A percentile compares a stretch with the other conserved stretches of the same genome.
Evolutionary conservation across 1,140 invertebrate species (phyloP).

Genomic region (Brachionus rotundiformis): DNA sequence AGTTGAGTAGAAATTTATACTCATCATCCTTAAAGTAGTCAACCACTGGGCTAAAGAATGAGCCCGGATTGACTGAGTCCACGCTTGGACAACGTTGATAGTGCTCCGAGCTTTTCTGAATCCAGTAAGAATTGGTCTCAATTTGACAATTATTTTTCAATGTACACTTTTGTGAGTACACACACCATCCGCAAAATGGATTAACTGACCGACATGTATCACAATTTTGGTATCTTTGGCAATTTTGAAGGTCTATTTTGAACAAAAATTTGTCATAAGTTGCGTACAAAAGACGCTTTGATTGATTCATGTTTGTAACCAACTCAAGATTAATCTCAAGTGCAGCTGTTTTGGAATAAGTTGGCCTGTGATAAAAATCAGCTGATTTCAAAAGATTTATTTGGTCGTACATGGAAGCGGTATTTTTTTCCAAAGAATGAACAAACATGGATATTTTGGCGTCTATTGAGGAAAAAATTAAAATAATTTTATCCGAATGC

Average conservation of each 20-base stretch:
- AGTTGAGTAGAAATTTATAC: conserved; percentile 18
- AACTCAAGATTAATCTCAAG: not conserved
- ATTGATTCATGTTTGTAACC: not conserved
- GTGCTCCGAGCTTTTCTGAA: not conserved
- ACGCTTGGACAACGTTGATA: not conserved
- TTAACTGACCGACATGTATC: not conserved
- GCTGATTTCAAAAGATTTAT: not conserved
- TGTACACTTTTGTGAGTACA: conserved; percentile 18
- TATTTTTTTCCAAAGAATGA: not conserved
- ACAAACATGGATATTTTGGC: conserved; percentile 12
- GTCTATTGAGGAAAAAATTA: conserved; percentile 1
- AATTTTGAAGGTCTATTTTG: conserved; percentile 51
- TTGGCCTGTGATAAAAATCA: not conserved
- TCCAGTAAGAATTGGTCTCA: not conserved
- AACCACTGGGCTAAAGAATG: conserved; percentile 22
- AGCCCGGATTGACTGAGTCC: not conserved
- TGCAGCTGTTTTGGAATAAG: not conserved
- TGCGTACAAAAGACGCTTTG: not conserved
- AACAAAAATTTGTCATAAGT: conserved; percentile 41
- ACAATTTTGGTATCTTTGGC: not conserved
- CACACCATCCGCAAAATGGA: conserved; percentile 49
- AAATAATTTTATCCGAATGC: not conserved
- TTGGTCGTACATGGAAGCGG: conserved; percentile 6
- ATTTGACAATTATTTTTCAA: conserved; percentile 4
- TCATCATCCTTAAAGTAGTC: not conserved